phyloP scores from a whole-genome alignment of 1,140 invertebrate species.

The Vanessa atalanta region DNA sequence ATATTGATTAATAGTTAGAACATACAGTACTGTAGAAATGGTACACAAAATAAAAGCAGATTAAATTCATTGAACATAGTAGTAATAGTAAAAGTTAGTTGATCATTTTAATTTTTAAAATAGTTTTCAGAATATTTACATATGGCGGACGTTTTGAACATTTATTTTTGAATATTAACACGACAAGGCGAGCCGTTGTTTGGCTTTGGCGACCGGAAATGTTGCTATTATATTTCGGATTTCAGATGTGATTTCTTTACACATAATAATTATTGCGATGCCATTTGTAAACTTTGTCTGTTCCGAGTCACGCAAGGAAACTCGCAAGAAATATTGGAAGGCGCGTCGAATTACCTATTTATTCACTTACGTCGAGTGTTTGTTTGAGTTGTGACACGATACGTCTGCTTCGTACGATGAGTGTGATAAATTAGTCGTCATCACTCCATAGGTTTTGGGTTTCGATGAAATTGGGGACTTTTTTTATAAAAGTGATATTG shows the following conservation, averaged over 20 bases:
- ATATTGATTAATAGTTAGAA: background rate
- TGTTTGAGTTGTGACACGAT: slow-evolving; percentile 66
- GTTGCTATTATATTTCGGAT: too few species aligned
- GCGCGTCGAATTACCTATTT: slow-evolving; percentile 69
- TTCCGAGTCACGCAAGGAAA: slow-evolving; percentile 39
- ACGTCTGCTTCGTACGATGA: slow-evolving; percentile 45
- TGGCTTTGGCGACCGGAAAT: too few species aligned
- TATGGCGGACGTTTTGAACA: too few species aligned
- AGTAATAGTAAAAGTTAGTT: too few species aligned
- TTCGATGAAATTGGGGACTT: slow-evolving; percentile 11
- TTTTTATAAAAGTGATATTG: background rate
- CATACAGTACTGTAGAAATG: background rate
- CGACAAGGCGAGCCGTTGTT: too few species aligned
- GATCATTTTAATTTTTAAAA: too few species aligned
- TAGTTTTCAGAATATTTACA: too few species aligned
- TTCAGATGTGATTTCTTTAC: too few species aligned
- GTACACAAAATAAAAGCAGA: background rate
- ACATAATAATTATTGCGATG: background rate
- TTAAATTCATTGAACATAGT: background rate
- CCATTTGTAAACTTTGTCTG: background rate
- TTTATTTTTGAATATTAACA: too few species aligned
- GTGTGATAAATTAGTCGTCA: slow-evolving; percentile 58
- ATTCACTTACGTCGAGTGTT: slow-evolving; percentile 66
- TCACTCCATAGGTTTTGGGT: slow-evolving; percentile 16
- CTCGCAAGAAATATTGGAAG: slow-evolving; percentile 54